Evolutionary conservation across 1,140 invertebrate species (phyloP).

Genomic region (Drosophila parvula): DNA sequence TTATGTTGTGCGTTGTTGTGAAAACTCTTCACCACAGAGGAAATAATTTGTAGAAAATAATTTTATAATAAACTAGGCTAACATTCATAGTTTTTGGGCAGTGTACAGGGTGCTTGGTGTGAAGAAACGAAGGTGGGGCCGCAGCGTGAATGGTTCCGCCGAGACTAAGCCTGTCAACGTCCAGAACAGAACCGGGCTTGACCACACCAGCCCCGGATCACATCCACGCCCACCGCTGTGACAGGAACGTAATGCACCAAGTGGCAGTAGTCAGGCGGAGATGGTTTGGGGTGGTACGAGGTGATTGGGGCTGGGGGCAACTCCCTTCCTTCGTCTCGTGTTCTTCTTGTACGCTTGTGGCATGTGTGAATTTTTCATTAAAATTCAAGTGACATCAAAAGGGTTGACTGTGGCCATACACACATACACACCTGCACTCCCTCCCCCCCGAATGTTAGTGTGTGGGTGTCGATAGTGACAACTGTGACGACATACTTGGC

Average conservation of each 20-base stretch:
- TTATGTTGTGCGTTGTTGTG: background rate
- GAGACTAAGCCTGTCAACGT: constrained; percentile 70
- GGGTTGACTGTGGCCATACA: constrained; percentile 68
- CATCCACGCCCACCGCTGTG: constrained; percentile 39
- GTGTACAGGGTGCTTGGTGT: constrained; percentile 2
- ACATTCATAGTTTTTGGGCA: background rate
- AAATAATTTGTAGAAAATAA: background rate
- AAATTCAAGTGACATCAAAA: constrained; percentile 83
- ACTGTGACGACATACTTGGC: constrained; percentile 80
- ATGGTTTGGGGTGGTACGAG: background rate
- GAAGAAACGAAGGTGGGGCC: background rate
- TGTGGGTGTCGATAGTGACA: constrained; percentile 76
- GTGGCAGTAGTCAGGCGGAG: constrained; percentile 14
- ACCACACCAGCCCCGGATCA: constrained; percentile 54
- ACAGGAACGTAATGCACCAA: constrained; percentile 60
- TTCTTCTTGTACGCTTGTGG: constrained; percentile 76
- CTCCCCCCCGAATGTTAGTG: constrained; percentile 11
- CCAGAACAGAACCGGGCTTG: constrained; percentile 54
- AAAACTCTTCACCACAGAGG: background rate
- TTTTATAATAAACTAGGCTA: background rate
- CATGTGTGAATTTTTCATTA: constrained; percentile 83
- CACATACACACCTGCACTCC: constrained; percentile 8
- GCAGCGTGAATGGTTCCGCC: constrained; percentile 40
- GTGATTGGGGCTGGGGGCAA: background rate
- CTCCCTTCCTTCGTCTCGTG: constrained; percentile 27